phyloP scores from a whole-genome alignment of 2,888 invertebrate genomes.

The Boloria selene region DNA sequence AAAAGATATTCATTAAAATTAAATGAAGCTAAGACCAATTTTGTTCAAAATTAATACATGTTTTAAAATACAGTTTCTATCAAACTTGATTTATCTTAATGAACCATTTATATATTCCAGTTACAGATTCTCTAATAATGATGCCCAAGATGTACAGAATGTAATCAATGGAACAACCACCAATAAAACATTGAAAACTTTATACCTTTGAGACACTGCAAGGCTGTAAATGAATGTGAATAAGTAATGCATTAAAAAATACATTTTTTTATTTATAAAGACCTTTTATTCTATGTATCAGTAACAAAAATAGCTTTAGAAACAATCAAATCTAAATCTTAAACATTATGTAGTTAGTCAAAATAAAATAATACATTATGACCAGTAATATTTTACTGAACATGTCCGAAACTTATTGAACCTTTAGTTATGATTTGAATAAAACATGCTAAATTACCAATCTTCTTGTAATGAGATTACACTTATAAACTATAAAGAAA shows the following conservation, averaged over 20 bases:
- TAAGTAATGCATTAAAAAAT: slow-evolving; percentile 31
- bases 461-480: slow-evolving; percentile 19
- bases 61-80: no score
- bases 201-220: not conserved
- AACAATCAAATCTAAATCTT: slow-evolving; percentile 34
- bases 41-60: no score
- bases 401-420: slow-evolving; percentile 5
- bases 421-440: slow-evolving; percentile 5
- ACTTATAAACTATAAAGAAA: slow-evolving; percentile 24
- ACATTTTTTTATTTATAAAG: slow-evolving; percentile 34
- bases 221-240: slow-evolving; percentile 5
- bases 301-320: slow-evolving; percentile 46
- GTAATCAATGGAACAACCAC: slow-evolving; percentile 31
- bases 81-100: no score
- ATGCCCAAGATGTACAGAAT: slow-evolving; percentile 74
- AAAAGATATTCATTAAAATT: no score
- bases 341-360: slow-evolving; percentile 14
- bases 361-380: slow-evolving; percentile 7
- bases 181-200: not conserved
- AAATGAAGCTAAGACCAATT: no score
- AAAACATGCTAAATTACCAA: slow-evolving; percentile 9
- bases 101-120: slow-evolving; percentile 58
- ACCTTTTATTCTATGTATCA: slow-evolving; percentile 34
- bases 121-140: slow-evolving; percentile 81
- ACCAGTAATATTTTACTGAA: slow-evolving; percentile 4